These are phyloP conservation scores for Cinclus cinclus DNA, from an alignment of 2,113 vertebrate genomes.

Conservation along the genomic window DNA sequence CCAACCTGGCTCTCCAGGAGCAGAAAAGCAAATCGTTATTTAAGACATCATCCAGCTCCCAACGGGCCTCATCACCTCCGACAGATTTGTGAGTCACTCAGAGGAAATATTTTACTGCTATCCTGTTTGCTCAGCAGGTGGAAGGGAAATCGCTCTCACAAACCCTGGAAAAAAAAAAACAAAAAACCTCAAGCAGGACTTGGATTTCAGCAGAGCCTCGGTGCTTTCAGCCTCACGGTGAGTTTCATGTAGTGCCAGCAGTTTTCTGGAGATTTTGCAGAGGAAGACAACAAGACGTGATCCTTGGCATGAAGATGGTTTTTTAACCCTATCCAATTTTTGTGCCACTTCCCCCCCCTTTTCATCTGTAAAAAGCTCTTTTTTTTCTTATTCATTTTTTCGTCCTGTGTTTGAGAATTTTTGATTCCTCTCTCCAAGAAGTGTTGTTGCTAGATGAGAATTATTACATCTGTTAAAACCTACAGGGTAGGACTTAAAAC, in stretches of 20 bases:
- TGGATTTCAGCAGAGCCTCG: not conserved
- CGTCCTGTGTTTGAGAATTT: not conserved
- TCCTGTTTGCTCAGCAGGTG: slow-evolving; percentile 71
- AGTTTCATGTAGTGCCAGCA: not conserved
- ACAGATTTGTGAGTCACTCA: slow-evolving; percentile 55
- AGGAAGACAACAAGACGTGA: slow-evolving; percentile 4
- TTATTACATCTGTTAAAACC: not conserved
- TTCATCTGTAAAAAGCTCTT: not conserved
- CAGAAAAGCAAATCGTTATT: slow-evolving; percentile 7
- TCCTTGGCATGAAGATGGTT: not conserved
- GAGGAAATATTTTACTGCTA: slow-evolving; percentile 69
- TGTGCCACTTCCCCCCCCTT: not conserved
- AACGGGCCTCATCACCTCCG: slow-evolving; percentile 35
- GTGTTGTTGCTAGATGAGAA: not conserved
- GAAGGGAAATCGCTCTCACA: slow-evolving; percentile 60
- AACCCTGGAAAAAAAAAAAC: slow-evolving; percentile 30
- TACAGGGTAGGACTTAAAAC: not conserved
- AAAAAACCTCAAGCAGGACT: not conserved
- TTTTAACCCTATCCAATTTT: not conserved
- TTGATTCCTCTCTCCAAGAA: not conserved
- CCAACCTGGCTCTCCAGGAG: not conserved
- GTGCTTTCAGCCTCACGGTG: not conserved
- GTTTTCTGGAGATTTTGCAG: not conserved
- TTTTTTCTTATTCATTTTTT: not conserved
- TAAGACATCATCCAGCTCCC: slow-evolving; percentile 39